These are phyloP conservation scores for Astropecten irregularis DNA, from an alignment of 53 echinoderm and acorn worm genomes.

Conservation along the genomic window DNA sequence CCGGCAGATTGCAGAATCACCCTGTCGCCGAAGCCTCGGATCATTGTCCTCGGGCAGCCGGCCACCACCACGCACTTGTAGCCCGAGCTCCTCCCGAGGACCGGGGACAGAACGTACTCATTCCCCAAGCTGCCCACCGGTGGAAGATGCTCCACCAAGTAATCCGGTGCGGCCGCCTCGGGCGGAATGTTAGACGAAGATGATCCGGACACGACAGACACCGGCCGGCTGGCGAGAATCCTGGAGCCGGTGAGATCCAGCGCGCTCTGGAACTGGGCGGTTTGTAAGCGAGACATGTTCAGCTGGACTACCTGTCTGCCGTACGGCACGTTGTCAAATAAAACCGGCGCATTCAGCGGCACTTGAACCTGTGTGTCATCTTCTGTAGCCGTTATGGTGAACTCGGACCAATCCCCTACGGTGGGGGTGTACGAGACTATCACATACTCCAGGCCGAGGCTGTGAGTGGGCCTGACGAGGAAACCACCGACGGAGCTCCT, in stretches of 20 bases:
- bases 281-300: conserved; percentile 14
- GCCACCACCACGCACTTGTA: conserved; percentile 49
- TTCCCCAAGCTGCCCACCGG: conserved; percentile 57
- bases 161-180: conserved; percentile 31
- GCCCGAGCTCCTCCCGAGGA: conserved; percentile 25
- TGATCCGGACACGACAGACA: conserved; percentile 62
- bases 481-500: conserved; percentile 18
- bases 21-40: conserved; percentile 24
- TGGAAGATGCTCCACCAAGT: conserved; percentile 68
- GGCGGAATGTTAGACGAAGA: conserved; percentile 59
- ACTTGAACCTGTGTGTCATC: conserved; percentile 18
- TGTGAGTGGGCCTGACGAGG: conserved; percentile 19
- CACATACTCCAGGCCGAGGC: conserved; percentile 46
- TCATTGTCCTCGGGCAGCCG: conserved; percentile 43
- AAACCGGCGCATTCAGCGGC: conserved; percentile 12
- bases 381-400: conserved; percentile 28
- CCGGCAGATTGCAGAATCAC: background rate
- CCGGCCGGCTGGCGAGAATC: conserved; percentile 29
- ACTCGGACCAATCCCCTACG: conserved; percentile 48
- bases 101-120: conserved; percentile 47
- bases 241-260: conserved; percentile 59
- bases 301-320: background rate
- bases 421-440: conserved; percentile 40
- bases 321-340: conserved; percentile 27
- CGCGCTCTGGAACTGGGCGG: conserved; percentile 53